A percentile compares a stretch with the other conserved stretches of the same genome.
phyloP scores from a whole-genome alignment of 2,888 invertebrate species.

The Diabrotica balteata region DNA sequence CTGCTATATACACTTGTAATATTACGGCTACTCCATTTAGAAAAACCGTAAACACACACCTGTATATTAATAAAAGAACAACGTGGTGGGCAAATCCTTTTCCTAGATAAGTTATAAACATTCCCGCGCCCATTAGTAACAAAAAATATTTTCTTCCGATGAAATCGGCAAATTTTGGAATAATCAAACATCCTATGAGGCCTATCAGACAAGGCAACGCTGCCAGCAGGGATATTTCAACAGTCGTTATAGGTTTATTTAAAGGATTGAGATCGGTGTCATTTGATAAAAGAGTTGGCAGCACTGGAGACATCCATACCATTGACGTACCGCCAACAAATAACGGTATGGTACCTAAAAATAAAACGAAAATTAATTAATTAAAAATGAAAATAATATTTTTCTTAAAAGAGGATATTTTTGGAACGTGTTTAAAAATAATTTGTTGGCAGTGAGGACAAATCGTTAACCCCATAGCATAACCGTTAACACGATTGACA shows the following conservation, averaged over 20 bases:
- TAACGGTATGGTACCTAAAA: not conserved
- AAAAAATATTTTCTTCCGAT: conserved; percentile 2
- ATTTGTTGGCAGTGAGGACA: too few species aligned
- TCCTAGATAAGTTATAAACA: not conserved
- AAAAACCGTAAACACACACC: not conserved
- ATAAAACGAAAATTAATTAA: not conserved
- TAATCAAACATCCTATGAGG: not conserved
- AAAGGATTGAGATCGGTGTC: not conserved
- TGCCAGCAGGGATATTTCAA: not conserved
- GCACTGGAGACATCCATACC: conserved; percentile 36
- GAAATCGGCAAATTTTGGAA: conserved; percentile 1
- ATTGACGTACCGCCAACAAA: conserved; percentile 11
- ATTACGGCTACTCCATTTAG: not conserved
- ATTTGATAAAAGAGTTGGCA: not conserved
- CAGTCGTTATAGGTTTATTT: not conserved
- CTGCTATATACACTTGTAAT: not conserved
- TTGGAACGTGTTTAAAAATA: not conserved
- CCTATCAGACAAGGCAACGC: not conserved
- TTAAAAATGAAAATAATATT: not conserved
- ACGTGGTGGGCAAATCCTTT: not conserved
- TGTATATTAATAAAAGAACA: not conserved
- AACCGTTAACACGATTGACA: too few species aligned
- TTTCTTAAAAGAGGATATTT: conserved; percentile 1
- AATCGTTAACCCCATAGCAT: too few species aligned
- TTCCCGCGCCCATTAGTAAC: not conserved